Base-by-base conservation (phyloP, 2,888 invertebrate species). In the Fissipunctia ypsillon region DNA sequence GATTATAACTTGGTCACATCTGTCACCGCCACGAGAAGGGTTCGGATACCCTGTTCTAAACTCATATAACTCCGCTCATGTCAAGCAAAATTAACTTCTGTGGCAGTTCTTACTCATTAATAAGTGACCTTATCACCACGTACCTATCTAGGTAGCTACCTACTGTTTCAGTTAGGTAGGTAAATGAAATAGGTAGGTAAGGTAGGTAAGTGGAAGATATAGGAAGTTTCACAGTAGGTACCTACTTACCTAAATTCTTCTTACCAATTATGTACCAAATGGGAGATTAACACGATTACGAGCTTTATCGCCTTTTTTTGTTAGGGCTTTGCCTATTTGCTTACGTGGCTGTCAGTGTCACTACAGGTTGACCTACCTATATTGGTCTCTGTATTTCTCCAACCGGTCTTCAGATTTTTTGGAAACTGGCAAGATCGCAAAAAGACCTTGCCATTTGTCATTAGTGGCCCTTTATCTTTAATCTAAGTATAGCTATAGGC, bases 1-100 rank as follows among this genome's bases (percentile, higher is more conserved):
- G 38, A 76, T 52, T 60, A 66, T 3, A 31, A 75, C n/a, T 76
- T 61, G 38, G 41, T 60, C 60, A 52, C 48, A 76, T 66, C 59
- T 60, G 50, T 38, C 52, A 65, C 52, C 54, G 25, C 7, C 60
- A 59, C 50, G 59, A 66, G 31, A 76, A 60, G 45, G 75, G 52
- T 54, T 76, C 22, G 2, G 19, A 9, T 9, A 50, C 9, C 10
- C 19, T 48, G 60, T 48, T 48, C 48, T 57, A 48, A 71, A 68
- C 50, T 63, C 41, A 31, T 35, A 43, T 45, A 38, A 31, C 43
- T 45, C 3, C 16, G 19, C 35, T 45, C 43, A 43, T 35, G 16
- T 64, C 28, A 41, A 41, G 16, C 7, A 19, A 69, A 66, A n/a
- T n/a, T n/a, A n/a, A n/a, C n/a, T n/a, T n/a, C n/a, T 25, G 4